Conservation (phyloP, 1,140 invertebrate genomes). For the Zaprionus taronus region DNA sequence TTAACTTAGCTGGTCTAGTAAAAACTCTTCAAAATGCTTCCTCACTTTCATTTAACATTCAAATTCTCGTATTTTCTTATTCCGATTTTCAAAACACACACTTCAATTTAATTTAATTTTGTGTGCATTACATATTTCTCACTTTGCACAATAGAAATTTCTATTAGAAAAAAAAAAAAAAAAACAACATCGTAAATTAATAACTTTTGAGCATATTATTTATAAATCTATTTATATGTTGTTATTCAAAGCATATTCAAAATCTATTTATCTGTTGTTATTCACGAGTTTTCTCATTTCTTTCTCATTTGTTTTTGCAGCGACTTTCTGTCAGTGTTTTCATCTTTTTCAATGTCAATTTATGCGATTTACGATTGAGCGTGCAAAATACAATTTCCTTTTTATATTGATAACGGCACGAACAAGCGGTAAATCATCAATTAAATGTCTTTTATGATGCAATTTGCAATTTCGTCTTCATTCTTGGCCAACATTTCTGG, state of each 20-base stretch:
- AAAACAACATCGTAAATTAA: not conserved
- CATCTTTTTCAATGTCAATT: not conserved
- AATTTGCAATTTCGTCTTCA: constrained; percentile 43
- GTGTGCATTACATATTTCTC: not conserved
- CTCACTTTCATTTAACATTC: not conserved
- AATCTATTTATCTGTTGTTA: constrained; percentile 1
- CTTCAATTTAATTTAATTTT: not conserved
- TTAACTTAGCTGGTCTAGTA: not conserved
- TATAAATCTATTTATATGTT: not conserved
- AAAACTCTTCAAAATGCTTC: not conserved
- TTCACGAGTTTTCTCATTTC: not conserved
- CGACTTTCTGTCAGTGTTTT: not conserved
- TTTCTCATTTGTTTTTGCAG: not conserved
- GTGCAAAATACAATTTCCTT: constrained; percentile 53
- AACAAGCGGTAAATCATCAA: constrained; percentile 68
- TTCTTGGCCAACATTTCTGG: constrained; percentile 11
- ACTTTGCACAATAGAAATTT: not conserved
- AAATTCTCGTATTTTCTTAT: not conserved
- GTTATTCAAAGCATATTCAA: not conserved
- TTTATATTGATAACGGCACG: constrained; percentile 64
- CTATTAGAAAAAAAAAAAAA: not conserved
- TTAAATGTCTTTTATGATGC: constrained; percentile 72
- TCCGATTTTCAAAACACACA: not conserved
- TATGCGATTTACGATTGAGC: not conserved
- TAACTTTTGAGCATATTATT: not conserved